Base-by-base conservation (phyloP, 2,888 invertebrate species). In the Synanthedon myopaeformis region DNA sequence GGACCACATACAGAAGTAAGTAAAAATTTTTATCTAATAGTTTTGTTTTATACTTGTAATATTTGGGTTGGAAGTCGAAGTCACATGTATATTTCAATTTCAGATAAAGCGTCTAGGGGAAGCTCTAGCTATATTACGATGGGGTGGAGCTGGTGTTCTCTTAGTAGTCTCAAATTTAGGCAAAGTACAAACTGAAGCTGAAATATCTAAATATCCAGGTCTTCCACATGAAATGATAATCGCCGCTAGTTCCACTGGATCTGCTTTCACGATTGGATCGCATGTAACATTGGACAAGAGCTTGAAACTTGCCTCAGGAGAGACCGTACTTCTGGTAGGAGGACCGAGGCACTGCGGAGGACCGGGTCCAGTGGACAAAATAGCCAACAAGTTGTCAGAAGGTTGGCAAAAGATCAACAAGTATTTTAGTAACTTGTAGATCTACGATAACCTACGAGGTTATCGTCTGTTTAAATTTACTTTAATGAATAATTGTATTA, bases 101-200 rank as follows among this genome's bases (percentile, higher is more conserved):
- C 69, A 90, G 78, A 89, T 91, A 56, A 90, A 89, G 54, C 90
- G 91, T 54, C 82, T 91, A 49, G 90, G 90, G 54, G 80, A 74
- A 4, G 79, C 79, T 0, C 54, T 85, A 41, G 72, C 75, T 3
- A 61, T 86, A 1, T 61, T 86, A 4, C 66, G 85, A 55, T 86
- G 87, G 87, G 87, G 86, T 5, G 73, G 76, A 0, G 54, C 65
- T 0, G 85, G 84, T 2, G 79, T 82, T 4, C 73, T 89, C 11
- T 61, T 85, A 8, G 70, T 79, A 2, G 64, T 82, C 6, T 58
- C 74, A 10, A 92, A 92, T 67, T 70, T 91, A 35, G 89, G 81
- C 0, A 66, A 67, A 4, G 68, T 66, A 3, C 67, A 66, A 13
- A 72, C 82, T 23, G 84, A 89, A 61, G 74, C 89, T 1, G 80